Base-by-base conservation (phyloP, 2,113 vertebrate genomes). In the Acrocephalus kingi region DNA sequence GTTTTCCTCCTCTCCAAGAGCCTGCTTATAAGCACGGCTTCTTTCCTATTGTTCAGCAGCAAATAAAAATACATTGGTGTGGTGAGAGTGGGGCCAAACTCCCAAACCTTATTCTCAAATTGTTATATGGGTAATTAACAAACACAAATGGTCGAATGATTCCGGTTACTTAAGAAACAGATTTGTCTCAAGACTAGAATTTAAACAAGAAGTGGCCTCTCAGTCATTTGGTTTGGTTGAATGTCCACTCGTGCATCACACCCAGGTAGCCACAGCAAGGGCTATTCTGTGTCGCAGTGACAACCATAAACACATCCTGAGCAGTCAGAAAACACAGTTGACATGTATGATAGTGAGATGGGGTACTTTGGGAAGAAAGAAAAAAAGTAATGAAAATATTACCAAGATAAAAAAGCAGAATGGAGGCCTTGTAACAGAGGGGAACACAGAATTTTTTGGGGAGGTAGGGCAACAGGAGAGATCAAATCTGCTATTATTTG, bases 1-100 rank as follows among this genome's bases (percentile, higher is more conserved):
- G 55, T 95, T 96, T 95, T 98, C 98, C 72, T 97, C 93, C 39
- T 96, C 94, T 84, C 15, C 89, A 91, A 93, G 95, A 87, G 84
- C 93, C 93, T 98, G 77, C 56, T 88, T 97, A 30, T 97, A 97
- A 49, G 84, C 48, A 23, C 13, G 84, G 48, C 75, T 96, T 84
- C 85, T 97, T 62, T 39, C 74, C 98, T 99, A 48, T 93, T 89
- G 31, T 61, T 86, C 19, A 94, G 20, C n/a, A 93, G 48, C 92
- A 72, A 82, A 73, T 37, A 94, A 43, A 90, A 90, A 79, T 31
- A 84, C 43, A 88, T 59, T 80, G 49, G 39, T 72, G 35, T 30
- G 48, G 30, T 56, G 18, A 64, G 41, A 55, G 30, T 2, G 2
- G n/a, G 5, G 28, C 5, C 46, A 92, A 83, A 83, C 46, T 74